Conservation (phyloP, 2,797 vertebrate species). For the Mycteria americana region DNA sequence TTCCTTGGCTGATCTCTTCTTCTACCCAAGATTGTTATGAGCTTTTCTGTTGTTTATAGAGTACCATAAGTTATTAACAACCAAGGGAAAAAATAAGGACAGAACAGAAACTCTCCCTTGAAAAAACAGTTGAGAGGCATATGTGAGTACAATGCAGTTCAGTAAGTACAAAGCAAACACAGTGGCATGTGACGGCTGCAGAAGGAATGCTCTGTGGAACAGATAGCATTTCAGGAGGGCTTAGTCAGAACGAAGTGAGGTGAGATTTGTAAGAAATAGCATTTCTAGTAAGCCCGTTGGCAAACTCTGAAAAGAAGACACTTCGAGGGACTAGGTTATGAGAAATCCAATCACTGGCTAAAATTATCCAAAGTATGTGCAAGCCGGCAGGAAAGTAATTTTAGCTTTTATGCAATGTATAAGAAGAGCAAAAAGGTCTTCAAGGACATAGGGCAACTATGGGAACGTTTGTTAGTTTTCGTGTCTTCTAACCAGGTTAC, state of each 20-base stretch:
- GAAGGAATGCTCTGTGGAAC: conserved; percentile 27
- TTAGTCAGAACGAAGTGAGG: conserved; percentile 35
- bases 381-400: not conserved
- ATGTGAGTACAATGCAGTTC: not conserved
- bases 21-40: conserved; percentile 21
- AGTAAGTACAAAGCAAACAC: not conserved
- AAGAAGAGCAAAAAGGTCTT: not conserved
- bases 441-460: not conserved
- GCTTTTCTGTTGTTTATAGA: conserved; percentile 22
- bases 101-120: not conserved
- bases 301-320: not conserved
- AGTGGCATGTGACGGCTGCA: not conserved
- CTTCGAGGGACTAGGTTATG: not conserved
- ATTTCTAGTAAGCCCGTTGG: conserved; percentile 25
- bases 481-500: not conserved
- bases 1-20: conserved; percentile 21
- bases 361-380: conserved; percentile 3
- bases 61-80: not conserved
- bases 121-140: not conserved
- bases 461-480: not conserved
- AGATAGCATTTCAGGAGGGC: conserved; percentile 13
- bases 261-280: not conserved
- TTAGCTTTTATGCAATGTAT: not conserved
- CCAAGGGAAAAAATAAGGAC: not conserved
- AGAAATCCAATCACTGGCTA: not conserved